Base-by-base conservation (phyloP, 2,113 vertebrate genomes). In the Colinus virginianus region DNA sequence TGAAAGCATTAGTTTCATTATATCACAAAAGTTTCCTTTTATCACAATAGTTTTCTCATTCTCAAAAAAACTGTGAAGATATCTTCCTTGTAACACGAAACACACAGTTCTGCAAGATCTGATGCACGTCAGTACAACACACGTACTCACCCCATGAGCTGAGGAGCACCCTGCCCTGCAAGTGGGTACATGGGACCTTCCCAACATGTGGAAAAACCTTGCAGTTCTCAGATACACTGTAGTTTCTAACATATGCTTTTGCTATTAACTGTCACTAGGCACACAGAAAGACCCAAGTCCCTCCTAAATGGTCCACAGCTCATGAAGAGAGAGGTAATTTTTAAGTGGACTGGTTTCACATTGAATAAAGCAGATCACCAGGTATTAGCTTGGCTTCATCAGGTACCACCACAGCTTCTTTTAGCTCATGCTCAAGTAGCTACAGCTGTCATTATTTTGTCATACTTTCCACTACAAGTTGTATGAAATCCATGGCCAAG, bases 111-210 rank as follows among this genome's bases (percentile, higher is more conserved):
- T 85, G 28, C 32, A 75, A 79, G 42, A 66, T 25, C 34, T 40
- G 43, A 72, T 59, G 21, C 51, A 66, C 15, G 0, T 7, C 70
- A n/a, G 9, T n/a, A 46, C 6, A 75, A 26, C 34, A 53, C n/a
- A 22, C 53, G 45, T 1, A 11, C 23, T 58, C 0, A 0, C 30
- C 70, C 30, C 46, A 20, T 8, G 26, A 84, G 21, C 13, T 11
- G 84, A 22, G 40, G 14, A 49, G 6, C n/a, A 81, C 55, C 6
- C 40, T 49, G 42, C 51, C 59, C 26, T 67, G 20, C 76, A 82
- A 74, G 5, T 25, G 13, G 9, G 66, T 11, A 67, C 4, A 4
- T 1, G 4, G 20, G 6, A 16, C 21, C 38, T 49, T 79, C 32
- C 25, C 1, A 1, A 30, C 23, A 59, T 21, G 43, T 15, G 30